A percentile compares a stretch with the other conserved stretches of the same genome.
Evolutionary conservation across 1,140 invertebrate species (phyloP).

Genomic region (Meloidogyne exigua): DNA sequence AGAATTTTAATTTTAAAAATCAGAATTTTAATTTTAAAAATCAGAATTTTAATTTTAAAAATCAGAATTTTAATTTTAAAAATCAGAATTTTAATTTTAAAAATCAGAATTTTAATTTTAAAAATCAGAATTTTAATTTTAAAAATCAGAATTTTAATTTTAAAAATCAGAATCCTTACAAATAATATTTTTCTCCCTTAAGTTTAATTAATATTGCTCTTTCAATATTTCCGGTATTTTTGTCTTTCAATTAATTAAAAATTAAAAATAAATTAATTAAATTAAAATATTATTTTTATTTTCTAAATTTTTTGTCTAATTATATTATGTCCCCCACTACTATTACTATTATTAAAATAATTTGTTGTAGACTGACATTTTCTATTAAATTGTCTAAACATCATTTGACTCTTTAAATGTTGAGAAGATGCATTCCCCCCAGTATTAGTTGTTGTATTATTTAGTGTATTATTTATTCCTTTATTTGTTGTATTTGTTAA

Average conservation of each 20-base stretch:
- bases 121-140: neutral
- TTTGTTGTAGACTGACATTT: neutral
- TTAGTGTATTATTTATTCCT: neutral
- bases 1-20: neutral
- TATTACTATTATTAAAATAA: no score
- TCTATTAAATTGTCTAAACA: conserved; percentile 27
- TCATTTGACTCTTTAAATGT: conserved; percentile 21
- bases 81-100: neutral
- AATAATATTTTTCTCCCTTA: neutral
- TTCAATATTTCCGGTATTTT: conserved; percentile 1
- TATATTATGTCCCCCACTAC: conserved; percentile 5
- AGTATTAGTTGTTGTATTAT: no score
- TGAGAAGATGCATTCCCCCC: neutral
- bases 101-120: no score
- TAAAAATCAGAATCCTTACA: neutral
- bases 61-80: neutral
- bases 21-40: neutral
- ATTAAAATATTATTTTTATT: neutral
- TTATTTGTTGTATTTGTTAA: neutral
- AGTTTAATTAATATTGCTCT: neutral
- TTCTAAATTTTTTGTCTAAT: conserved; percentile 13
- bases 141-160: no score
- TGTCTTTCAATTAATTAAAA: neutral
- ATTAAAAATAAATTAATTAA: neutral
- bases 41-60: neutral